Conservation (phyloP, 2,113 vertebrate species). For the Desmodus rotundus region DNA sequence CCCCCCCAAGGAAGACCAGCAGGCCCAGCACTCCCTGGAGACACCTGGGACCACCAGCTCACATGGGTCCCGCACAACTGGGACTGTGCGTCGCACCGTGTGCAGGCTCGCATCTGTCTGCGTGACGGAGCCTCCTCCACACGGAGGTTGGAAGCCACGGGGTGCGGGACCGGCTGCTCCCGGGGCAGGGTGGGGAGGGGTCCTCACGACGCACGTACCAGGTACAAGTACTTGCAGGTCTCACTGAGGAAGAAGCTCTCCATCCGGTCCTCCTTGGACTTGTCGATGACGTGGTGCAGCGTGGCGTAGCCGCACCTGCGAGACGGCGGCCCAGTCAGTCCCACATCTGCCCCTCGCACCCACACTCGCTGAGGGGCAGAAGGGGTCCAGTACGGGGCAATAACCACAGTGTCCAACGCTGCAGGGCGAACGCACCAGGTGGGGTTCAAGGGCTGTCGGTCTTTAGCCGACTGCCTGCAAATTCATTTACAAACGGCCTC, state of each 20-base stretch:
- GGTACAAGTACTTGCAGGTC: constrained; percentile 97
- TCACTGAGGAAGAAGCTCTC: constrained; percentile 99
- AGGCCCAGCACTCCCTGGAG: background rate
- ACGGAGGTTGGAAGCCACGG: no score
- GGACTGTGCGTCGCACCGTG: background rate
- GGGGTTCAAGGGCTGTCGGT: background rate
- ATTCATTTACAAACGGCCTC: background rate
- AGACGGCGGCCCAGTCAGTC: background rate
- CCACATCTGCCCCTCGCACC: background rate
- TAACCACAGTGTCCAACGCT: background rate
- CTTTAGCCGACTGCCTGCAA: background rate
- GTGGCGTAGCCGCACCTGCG: constrained; percentile 97
- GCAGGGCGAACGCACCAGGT: background rate
- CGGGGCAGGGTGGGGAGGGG: background rate
- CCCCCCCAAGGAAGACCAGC: background rate
- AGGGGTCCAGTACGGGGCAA: background rate
- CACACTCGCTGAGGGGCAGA: background rate
- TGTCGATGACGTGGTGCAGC: constrained; percentile 96
- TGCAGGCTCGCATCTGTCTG: background rate
- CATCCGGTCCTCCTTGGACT: constrained; percentile 99
- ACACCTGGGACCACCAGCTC: rapidly evolving
- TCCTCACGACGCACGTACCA: constrained; percentile 82
- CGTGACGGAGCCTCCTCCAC: background rate
- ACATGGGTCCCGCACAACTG: rapidly evolving
- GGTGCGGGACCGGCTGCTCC: background rate